These are phyloP conservation scores for Saccostrea glomerata DNA, from an alignment of 1,140 invertebrate species.

Conservation along the genomic window DNA sequence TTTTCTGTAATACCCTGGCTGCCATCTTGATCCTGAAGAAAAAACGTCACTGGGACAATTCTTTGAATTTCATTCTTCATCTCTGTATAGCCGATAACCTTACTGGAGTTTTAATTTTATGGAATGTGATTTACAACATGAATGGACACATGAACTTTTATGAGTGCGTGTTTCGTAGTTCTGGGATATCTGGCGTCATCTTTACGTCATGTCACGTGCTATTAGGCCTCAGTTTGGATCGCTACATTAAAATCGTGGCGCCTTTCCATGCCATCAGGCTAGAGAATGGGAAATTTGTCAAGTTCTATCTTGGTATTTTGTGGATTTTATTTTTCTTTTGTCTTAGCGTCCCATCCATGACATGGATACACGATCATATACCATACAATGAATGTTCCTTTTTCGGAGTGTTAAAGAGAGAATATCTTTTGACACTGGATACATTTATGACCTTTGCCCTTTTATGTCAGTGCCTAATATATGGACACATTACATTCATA, in stretches of 20 bases:
- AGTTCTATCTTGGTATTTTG: background rate
- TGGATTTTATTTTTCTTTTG: background rate
- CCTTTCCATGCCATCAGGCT: background rate
- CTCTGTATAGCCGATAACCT: constrained; percentile 15
- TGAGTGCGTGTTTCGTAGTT: constrained; percentile 17
- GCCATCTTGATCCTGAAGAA: background rate
- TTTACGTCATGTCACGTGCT: background rate
- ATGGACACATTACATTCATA: constrained; percentile 13
- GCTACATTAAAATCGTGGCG: constrained; percentile 33
- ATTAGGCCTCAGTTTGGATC: constrained; percentile 21
- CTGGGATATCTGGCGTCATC: background rate
- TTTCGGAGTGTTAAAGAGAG: background rate
- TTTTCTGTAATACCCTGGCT: background rate
- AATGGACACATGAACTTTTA: background rate
- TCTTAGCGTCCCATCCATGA: background rate
- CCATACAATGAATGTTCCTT: background rate
- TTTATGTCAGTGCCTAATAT: background rate
- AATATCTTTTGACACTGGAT: background rate
- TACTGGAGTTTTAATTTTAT: background rate
- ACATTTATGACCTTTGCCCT: background rate
- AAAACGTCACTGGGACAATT: constrained; percentile 10
- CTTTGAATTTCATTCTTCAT: constrained; percentile 17
- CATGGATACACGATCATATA: background rate
- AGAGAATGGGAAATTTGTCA: background rate
- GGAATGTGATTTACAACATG: constrained; percentile 25